Base-by-base conservation (phyloP, 2,888 invertebrate species). In the Beris chalybata region DNA sequence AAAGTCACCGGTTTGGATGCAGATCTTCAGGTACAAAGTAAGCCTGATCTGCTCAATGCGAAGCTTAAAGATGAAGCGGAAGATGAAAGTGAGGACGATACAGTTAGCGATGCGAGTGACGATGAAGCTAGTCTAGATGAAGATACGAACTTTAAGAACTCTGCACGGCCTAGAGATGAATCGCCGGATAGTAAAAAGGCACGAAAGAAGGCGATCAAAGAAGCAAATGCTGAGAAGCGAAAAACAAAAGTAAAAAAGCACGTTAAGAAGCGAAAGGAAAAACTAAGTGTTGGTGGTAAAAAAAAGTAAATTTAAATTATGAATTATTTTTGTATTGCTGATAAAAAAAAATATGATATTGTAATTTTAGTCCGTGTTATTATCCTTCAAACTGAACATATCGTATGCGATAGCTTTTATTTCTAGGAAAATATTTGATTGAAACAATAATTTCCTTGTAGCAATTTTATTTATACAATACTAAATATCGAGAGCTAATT, bases 241-340 rank as follows among this genome's bases (percentile, higher is more conserved):
- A 92, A 93, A 83, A 84, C 83, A 0, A 98, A 98, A 84, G 85
- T 92, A 0, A 95, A 95, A 74, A 98, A 98, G 79, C 93, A 97
- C 79, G 80, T 96, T 0, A 98, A 98, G 77, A 97, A 96, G 76
- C 85, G 92, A 71, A 89, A 92, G 76, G 93, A 93, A 76, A 91
- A 88, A 76, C 69, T 83, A 13, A 76, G 79, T 5, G 73, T 64
- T 11, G 64, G 71, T 3, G 84, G 82, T 66, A 83, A 83, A 52
- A 61, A 61, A 15, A 57, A 57, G 29, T 57, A 22, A 57, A 13
- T 9, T 15, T 11, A 11, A 50, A 15, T 13, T 11, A 1, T 47
- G 3, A 22, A 13, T 12, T 50, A 15, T 50, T 50, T 50, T 50
- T 50, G 15, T 9, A 15, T 50, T 50, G 22, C 7, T 22, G 32